Conservation (phyloP, 1,140 invertebrate genomes). For the Drosophila jambulina region DNA sequence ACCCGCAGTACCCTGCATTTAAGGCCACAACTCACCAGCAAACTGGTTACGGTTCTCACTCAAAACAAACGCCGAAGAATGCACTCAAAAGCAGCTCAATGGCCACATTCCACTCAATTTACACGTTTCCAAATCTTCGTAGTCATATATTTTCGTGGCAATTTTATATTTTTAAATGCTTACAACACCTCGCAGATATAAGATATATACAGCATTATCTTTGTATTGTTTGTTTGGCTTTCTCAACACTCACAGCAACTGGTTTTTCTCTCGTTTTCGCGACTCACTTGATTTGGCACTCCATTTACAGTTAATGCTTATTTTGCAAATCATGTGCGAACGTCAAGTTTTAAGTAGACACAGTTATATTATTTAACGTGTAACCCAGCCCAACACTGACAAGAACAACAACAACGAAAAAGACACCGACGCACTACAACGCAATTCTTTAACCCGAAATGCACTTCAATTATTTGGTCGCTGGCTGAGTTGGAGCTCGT, state of each 20-base stretch:
- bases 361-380: slow-evolving; percentile 26
- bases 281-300: slow-evolving; percentile 29
- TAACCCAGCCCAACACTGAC: slow-evolving; percentile 24
- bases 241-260: slow-evolving; percentile 30
- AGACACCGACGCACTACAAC: slow-evolving; percentile 24
- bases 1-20: neutral
- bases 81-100: slow-evolving; percentile 15
- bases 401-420: slow-evolving; percentile 7
- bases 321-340: slow-evolving; percentile 9
- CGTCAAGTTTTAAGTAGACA: neutral
- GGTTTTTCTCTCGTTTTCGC: slow-evolving; percentile 21
- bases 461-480: slow-evolving; percentile 31
- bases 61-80: slow-evolving; percentile 43
- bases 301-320: slow-evolving; percentile 1
- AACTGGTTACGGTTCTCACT: slow-evolving; percentile 35
- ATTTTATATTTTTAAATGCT: slow-evolving; percentile 46
- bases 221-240: slow-evolving; percentile 36
- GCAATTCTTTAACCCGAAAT: slow-evolving; percentile 36
- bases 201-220: neutral
- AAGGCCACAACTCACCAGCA: slow-evolving; percentile 11
- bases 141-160: neutral
- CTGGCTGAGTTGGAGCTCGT: slow-evolving; percentile 22
- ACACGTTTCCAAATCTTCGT: slow-evolving; percentile 25
- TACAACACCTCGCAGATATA: slow-evolving; percentile 26
- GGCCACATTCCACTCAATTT: slow-evolving; percentile 16